Conservation (phyloP, 2,113 vertebrate genomes). For the Scomber colias region DNA sequence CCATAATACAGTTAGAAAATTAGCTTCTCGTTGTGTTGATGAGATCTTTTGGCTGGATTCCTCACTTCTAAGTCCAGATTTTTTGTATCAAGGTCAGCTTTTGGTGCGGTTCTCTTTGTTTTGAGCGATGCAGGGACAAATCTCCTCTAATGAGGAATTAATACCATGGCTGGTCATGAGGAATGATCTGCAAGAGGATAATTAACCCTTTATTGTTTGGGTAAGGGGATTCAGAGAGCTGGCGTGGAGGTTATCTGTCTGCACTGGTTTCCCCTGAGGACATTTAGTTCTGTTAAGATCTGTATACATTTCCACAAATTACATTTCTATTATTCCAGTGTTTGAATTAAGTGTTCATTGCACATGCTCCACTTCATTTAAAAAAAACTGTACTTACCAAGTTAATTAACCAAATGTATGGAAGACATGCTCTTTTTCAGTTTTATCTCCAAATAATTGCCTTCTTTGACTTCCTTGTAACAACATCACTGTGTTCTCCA, state of each 20-base stretch:
- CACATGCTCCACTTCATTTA: too few relatives aligned
- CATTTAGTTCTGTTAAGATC: neutral
- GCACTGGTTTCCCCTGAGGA: neutral
- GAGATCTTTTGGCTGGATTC: constrained; percentile 6
- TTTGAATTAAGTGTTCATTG: too few relatives aligned
- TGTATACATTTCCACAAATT: neutral
- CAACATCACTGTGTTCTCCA: too few relatives aligned
- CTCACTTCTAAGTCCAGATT: neutral
- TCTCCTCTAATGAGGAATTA: constrained; percentile 84
- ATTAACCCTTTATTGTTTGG: constrained; percentile 54
- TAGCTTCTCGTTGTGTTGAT: constrained; percentile 3
- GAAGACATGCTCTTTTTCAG: too few relatives aligned
- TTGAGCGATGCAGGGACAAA: constrained; percentile 81
- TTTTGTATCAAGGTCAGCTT: constrained; percentile 5
- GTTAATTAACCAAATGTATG: too few relatives aligned
- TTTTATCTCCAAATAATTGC: too few relatives aligned
- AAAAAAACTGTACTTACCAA: too few relatives aligned
- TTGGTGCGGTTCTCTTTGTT: constrained; percentile 42
- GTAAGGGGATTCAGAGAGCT: neutral
- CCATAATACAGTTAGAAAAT: constrained; percentile 11
- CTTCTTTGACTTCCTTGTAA: too few relatives aligned
- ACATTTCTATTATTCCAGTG: neutral
- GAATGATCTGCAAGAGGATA: constrained; percentile 76
- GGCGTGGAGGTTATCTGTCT: neutral
- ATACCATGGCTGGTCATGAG: constrained; percentile 72